Evolutionary conservation across 2,888 invertebrate genomes (phyloP).

Genomic region (Petrophora chlorosata): DNA sequence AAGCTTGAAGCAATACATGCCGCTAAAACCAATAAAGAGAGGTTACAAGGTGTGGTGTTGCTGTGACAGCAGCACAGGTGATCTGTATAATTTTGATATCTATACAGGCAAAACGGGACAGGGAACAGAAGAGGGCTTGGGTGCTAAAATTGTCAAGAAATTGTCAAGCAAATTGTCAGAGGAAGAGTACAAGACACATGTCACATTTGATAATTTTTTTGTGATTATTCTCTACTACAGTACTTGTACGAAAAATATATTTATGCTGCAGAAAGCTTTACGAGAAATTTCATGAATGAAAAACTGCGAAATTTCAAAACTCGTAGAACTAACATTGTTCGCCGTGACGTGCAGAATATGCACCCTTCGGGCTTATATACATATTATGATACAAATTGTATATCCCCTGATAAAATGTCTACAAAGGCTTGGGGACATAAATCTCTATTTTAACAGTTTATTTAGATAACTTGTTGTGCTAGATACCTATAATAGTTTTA

Average conservation of each 20-base stretch:
- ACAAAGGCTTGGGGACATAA: too few species aligned
- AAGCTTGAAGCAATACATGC: constrained; percentile 32
- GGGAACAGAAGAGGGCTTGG: background rate
- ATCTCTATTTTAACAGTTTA: too few species aligned
- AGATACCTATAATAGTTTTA: too few species aligned
- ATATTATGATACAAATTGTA: too few species aligned
- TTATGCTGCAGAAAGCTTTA: background rate
- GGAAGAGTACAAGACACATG: background rate
- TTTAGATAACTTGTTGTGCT: too few species aligned
- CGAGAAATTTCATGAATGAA: too few species aligned
- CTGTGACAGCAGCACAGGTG: constrained; percentile 24
- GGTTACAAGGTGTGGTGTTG: constrained; percentile 27
- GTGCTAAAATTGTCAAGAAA: background rate
- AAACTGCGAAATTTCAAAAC: too few species aligned
- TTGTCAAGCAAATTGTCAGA: background rate
- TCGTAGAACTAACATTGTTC: too few species aligned
- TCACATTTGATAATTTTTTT: background rate
- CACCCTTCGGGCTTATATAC: too few species aligned
- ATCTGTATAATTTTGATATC: constrained; percentile 14
- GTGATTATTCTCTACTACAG: background rate
- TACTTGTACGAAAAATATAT: background rate
- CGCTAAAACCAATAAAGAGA: constrained; percentile 27
- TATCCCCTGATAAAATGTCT: too few species aligned
- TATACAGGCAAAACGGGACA: background rate
- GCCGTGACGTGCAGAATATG: too few species aligned